Conservation (phyloP, 2,888 invertebrate genomes). For the Phoronis australis region DNA sequence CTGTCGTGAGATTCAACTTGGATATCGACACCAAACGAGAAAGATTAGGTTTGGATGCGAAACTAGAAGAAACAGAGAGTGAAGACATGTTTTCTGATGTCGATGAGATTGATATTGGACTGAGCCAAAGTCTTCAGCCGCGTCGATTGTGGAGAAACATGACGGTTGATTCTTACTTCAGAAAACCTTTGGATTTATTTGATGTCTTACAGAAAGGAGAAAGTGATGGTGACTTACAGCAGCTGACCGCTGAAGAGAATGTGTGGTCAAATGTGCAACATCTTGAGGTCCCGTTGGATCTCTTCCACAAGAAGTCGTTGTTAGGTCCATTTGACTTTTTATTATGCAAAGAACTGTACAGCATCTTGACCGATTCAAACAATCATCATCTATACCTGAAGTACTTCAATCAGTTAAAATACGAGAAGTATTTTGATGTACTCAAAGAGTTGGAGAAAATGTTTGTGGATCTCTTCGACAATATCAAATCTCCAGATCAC, state of each 20-base stretch:
- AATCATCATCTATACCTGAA: slow-evolving; percentile 36
- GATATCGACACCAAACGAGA: background rate
- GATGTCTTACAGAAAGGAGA: slow-evolving; percentile 21
- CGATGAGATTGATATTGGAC: no score
- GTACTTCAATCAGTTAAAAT: slow-evolving; percentile 28
- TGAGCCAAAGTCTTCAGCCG: background rate
- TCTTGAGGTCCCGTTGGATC: slow-evolving; percentile 32
- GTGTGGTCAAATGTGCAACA: slow-evolving; percentile 29
- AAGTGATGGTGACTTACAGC: slow-evolving; percentile 23
- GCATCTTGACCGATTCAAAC: slow-evolving; percentile 26
- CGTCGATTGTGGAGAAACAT: background rate
- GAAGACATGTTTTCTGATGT: slow-evolving; percentile 21
- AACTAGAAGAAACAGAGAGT: slow-evolving; percentile 9
- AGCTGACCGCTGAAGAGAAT: slow-evolving; percentile 26
- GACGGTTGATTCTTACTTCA: slow-evolving; percentile 2
- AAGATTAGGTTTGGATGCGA: background rate
- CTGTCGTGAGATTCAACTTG: background rate
- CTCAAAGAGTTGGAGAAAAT: slow-evolving; percentile 16
- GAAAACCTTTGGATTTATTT: slow-evolving; percentile 27
- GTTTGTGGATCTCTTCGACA: background rate
- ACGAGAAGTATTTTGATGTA: slow-evolving; percentile 22
- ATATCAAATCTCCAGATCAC: background rate
- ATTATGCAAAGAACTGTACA: no score
- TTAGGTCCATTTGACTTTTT: slow-evolving; percentile 34
- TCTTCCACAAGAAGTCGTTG: slow-evolving; percentile 31